Conservation (phyloP, 2,888 invertebrate species). For the Cancer borealis region DNA sequence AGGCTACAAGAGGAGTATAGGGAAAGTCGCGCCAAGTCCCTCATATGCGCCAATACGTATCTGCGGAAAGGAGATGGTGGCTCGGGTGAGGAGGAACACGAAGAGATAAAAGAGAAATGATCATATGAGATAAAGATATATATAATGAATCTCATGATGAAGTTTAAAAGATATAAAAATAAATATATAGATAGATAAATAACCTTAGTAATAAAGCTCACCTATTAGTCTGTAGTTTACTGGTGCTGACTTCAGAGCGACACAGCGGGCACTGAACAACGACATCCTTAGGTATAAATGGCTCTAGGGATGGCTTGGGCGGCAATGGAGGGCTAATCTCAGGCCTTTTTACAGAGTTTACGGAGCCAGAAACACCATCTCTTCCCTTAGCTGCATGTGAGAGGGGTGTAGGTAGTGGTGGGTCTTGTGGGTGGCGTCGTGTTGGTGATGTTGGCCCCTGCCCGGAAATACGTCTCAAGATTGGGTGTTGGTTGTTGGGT, state of each 20-base stretch:
- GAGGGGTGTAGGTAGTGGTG: background rate
- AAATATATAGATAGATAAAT: background rate
- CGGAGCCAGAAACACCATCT: too few relatives aligned
- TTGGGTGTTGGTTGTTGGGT: background rate
- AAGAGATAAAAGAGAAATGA: background rate
- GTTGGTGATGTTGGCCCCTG: conserved; percentile 47
- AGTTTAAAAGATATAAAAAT: background rate
- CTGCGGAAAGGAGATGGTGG: background rate
- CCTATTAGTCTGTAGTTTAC: conserved; percentile 60
- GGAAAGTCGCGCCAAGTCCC: background rate
- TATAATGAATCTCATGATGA: background rate
- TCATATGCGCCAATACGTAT: conserved; percentile 38
- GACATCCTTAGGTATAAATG: conserved; percentile 8
- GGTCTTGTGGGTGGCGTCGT: background rate
- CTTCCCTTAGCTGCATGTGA: background rate
- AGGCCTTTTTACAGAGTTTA: background rate
- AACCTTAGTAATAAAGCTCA: background rate
- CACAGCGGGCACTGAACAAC: conserved; percentile 46
- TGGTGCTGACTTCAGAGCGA: conserved; percentile 42
- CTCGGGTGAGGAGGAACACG: background rate
- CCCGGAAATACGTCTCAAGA: conserved; percentile 26
- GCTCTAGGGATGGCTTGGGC: conserved; percentile 30
- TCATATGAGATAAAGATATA: background rate
- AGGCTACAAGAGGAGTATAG: background rate
- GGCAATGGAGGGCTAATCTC: background rate